Base-by-base conservation (phyloP, 2,888 invertebrate species). In the Lutraria lutraria region DNA sequence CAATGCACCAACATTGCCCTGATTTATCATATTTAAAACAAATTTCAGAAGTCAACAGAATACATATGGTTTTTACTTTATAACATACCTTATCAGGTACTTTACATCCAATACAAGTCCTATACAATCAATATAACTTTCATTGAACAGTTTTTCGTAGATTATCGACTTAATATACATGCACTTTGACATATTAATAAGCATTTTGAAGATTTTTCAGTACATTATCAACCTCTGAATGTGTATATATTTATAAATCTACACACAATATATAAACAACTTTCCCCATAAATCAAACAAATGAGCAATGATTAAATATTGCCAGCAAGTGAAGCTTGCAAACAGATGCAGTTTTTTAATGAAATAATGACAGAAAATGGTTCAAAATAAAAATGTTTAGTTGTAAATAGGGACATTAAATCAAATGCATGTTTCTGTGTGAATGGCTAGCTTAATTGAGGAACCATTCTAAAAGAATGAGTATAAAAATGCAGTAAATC, bases 361-460 rank as follows among this genome's bases (percentile, higher is more conserved):
- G 43, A 43, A 2, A 43, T 43, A 43, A 43, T 43, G 43, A 68
- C n/a, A 25, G 25, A n/a, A 68, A 25, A 68, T 68, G 25, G n/a
- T 68, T 68, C 63, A 25, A 68, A 68, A 68, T 12, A 68, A 25
- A n/a, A 43, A 21, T 60, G 19, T 60, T 60, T 6, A 60, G 8
- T 25, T 68, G 63, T n/a, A 68, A 68, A 10, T 25, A 68, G 63
- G 25, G 25, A 68, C 25, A 68, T n/a, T n/a, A 68, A 68, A 21
- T n/a, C n/a, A 68, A 68, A 68, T 68, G 63, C 63, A 68, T 68
- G 63, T 68, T 60, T 60, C 21, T 19, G n/a, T 19, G 60, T 68
- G 63, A 25, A 68, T 25, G 63, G n/a, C 63, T 8, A 1, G n/a
- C 63, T 68, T 68, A 68, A 6, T 25, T 68, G 25, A 8, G 19